A percentile compares a stretch with the other conserved stretches of the same genome.
These are phyloP conservation scores for Melanotaenia pygmaea DNA, from an alignment of 2,797 vertebrate genomes.

Conservation along the genomic window DNA sequence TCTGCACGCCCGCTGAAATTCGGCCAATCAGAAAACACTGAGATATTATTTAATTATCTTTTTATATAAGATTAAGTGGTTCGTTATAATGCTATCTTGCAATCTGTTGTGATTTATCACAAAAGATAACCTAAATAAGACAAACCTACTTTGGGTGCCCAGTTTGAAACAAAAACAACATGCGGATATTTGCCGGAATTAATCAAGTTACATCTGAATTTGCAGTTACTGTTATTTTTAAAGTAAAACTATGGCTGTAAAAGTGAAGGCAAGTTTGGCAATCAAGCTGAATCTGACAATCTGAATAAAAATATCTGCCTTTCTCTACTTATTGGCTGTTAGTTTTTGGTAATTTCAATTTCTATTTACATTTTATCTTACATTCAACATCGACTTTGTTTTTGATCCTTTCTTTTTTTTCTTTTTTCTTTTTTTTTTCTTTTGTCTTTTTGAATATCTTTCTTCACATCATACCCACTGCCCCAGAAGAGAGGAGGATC, in stretches of 20 bases:
- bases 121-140: no score
- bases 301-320: slow-evolving; percentile 25
- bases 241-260: not conserved
- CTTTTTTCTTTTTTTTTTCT: slow-evolving; percentile 12
- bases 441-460: slow-evolving; percentile 35
- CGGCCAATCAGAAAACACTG: no score
- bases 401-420: slow-evolving; percentile 2
- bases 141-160: no score
- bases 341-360: slow-evolving; percentile 29
- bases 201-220: no score
- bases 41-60: no score
- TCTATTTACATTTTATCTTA: slow-evolving; percentile 9
- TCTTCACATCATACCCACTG: slow-evolving; percentile 31
- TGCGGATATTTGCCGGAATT: no score
- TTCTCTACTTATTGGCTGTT: slow-evolving; percentile 23
- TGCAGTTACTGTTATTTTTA: no score
- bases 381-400: not conserved
- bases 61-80: no score
- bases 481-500: slow-evolving; percentile 49
- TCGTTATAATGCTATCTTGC: no score
- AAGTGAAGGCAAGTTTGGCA: slow-evolving; percentile 11
- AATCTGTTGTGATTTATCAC: no score
- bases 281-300: slow-evolving; percentile 4
- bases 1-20: no score
- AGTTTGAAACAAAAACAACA: no score